Evolutionary conservation across 2,113 vertebrate genomes (phyloP), one percentile per base, ranked within the genome.

Genomic region (Anolis sagrei): DNA sequence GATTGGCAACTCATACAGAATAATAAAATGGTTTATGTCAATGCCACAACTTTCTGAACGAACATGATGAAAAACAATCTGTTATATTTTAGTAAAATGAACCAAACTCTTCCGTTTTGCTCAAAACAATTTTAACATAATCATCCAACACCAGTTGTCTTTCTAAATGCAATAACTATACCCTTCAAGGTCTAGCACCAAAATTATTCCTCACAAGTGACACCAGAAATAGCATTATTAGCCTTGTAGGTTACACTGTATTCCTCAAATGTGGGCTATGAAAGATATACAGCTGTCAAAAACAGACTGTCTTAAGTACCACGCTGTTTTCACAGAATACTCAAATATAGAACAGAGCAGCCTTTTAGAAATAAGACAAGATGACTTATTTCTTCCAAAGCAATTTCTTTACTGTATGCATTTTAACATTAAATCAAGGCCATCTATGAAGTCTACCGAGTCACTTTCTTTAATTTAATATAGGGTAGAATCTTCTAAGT

Each of bases 381-480:
- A 34, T 49, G 1, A 32, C 58, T 74, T n/a, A 34, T 51, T 82
- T 16, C 68, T 29, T 10, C 32, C 14, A 19, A 82, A 72, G 3
- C 32, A 11, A 72, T 81, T 74, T 74, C 25, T 32, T 49, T 32
- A 25, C 29, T 48, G 27, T 29, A 64, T 84, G 66, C 62, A 51
- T 48, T 68, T 7, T 34, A 21, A 23, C 90, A 91, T 86, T 89
- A 86, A 88, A 89, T 85, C 88, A 85, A 80, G 19, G 64, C 88
- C 87, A 89, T 32, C 80, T 87, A 76, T 61, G 81, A 91, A 73
- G 88, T 90, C 87, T 62, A 1, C 0, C 1, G 34, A 86, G 88
- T 85, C 84, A 34, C 75, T 54, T 90, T 75, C 75, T 77, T 76
- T 44, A 44, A 44, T 44, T 44, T 44, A 44, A 44, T 44, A 44